Percentiles rank a stretch among this genome's conserved stretches.
These are phyloP conservation scores for Sinocyclocheilus grahami DNA, from an alignment of 2,113 vertebrate genomes.

Conservation along the genomic window DNA sequence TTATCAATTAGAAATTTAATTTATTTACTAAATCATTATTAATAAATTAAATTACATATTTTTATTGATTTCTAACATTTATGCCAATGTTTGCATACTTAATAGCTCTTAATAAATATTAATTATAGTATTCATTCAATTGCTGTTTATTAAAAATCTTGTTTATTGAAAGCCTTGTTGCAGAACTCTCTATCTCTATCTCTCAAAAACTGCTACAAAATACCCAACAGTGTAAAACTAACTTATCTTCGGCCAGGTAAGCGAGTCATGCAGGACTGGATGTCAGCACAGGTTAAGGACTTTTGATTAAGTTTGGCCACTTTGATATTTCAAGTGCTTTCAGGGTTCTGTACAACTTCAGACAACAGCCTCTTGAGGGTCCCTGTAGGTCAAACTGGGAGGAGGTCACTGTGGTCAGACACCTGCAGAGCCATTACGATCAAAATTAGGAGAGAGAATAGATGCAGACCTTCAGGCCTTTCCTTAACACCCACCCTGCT, in stretches of 20 bases:
- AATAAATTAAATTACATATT: no score
- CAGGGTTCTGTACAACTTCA: background rate
- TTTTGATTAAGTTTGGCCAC: constrained; percentile 15
- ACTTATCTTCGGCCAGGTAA: background rate
- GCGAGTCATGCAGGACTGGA: background rate
- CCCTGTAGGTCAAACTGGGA: background rate
- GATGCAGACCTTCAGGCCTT: background rate
- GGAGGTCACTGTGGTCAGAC: background rate
- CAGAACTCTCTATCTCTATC: no score
- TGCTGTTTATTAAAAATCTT: no score
- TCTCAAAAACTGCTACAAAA: background rate
- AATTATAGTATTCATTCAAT: no score
- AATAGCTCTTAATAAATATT: no score
- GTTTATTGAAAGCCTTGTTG: no score
- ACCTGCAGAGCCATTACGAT: background rate
- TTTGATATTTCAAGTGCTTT: background rate
- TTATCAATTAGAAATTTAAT: no score
- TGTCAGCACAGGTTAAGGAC: constrained; percentile 23
- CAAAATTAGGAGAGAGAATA: background rate
- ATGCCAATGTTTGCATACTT: no score
- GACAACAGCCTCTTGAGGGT: background rate
- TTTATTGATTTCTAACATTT: no score
- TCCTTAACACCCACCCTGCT: background rate
- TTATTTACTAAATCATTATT: no score
- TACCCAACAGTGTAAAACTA: background rate